Percentiles rank a stretch among this genome's conserved stretches.
Evolutionary conservation across 2,888 invertebrate genomes (phyloP).

Genomic region (Rhyacophila evoluta): DNA sequence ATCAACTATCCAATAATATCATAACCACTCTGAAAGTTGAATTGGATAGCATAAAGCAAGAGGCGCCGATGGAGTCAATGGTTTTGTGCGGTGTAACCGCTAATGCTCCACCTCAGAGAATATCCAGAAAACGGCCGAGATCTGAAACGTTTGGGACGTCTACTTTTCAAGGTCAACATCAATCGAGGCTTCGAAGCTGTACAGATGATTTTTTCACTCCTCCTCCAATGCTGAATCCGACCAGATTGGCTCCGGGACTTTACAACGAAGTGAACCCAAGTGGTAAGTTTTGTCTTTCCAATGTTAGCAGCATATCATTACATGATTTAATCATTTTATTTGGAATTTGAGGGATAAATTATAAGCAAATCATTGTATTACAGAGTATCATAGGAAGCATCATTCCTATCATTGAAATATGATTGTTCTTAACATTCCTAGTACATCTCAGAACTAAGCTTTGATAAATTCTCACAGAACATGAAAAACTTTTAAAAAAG

Average conservation of each 20-base stretch:
- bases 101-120: slow-evolving; percentile 75
- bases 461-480: too few relatives aligned
- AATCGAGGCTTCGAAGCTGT: slow-evolving; percentile 61
- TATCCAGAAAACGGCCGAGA: slow-evolving; percentile 75
- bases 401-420: too few relatives aligned
- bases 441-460: too few relatives aligned
- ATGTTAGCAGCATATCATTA: too few relatives aligned
- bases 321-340: too few relatives aligned
- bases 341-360: too few relatives aligned
- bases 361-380: too few relatives aligned
- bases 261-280: slow-evolving; percentile 69
- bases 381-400: too few relatives aligned
- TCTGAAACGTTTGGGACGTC: slow-evolving; percentile 63
- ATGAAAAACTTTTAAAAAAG: too few relatives aligned
- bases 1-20: slow-evolving; percentile 36
- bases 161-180: slow-evolving; percentile 58
- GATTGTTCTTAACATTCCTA: too few relatives aligned
- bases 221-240: slow-evolving; percentile 93
- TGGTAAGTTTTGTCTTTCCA: slow-evolving; percentile 50
- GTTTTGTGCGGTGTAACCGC: slow-evolving; percentile 83
- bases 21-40: slow-evolving; percentile 61
- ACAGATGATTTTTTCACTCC: slow-evolving; percentile 82
- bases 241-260: slow-evolving; percentile 88
- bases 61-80: slow-evolving; percentile 66
- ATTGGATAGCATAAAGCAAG: slow-evolving; percentile 69